Base-by-base conservation (phyloP, 2,113 vertebrate genomes). In the Dasyprocta punctata region DNA sequence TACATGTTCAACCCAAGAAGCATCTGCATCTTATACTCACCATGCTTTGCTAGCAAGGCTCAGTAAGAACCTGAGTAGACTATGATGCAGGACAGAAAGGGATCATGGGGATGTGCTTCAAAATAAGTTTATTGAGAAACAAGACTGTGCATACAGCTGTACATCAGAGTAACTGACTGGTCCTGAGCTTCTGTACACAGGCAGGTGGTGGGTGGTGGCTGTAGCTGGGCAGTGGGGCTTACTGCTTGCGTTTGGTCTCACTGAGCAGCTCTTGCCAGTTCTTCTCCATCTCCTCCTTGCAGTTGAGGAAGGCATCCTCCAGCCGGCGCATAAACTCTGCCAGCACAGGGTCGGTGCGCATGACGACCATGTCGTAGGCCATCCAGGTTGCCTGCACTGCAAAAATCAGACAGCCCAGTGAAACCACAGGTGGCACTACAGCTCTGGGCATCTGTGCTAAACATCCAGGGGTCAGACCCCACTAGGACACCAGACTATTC, bases 361-460 rank as follows among this genome's bases (percentile, higher is more conserved):
- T 96, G 8, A 98, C 98, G 60, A 99, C 98, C 98, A 99, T 98
- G 97, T 99, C 98, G 3, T 99, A 99, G 4, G 98, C 97, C 99
- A 99, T 99, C 99, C 98, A 99, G 0, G 99, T 98, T 71, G 99
- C 94, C 83, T 98, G 98, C 93, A 99, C 99, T 99, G 60, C 92
- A 98, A 98, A 89, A 94, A 94, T 16, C 78, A 94, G 97, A 98
- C 3, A 93, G 61, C 12, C 7, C 7, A 33, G 90, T 96, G 56
- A 95, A 81, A 86, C 56, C 22, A 30, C 63, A 17, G 58, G 28
- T 28, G 47, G 36, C 2, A 11, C 81, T 17, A 36, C 6, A 4
- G 60, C 41, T 16, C 33, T 22, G 20, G 63, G 58, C 28, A 7
- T 7, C n/a, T 69, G 1, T 0, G 28, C n/a, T 58, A 14, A 33